Evolutionary conservation across 2,888 invertebrate species (phyloP).

Genomic region (Gandaritis pyraliata): DNA sequence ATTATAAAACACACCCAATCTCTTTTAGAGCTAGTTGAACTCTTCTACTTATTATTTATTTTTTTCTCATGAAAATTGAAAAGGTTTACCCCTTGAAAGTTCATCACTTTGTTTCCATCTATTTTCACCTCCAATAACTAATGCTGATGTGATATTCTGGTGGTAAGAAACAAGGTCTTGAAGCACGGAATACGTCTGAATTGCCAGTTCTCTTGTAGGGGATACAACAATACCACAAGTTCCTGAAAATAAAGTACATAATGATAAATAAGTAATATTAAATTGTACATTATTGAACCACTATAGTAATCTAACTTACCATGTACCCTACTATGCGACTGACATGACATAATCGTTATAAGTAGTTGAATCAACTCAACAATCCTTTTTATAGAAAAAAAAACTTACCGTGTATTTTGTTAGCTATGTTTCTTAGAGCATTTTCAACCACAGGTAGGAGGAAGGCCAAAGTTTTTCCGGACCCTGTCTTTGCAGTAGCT

Average conservation of each 20-base stretch:
- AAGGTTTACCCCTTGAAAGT: slow-evolving; percentile 87
- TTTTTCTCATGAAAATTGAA: too few relatives aligned
- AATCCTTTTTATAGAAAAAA: too few relatives aligned
- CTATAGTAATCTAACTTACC: too few relatives aligned
- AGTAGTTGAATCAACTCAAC: too few relatives aligned
- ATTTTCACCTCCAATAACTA: slow-evolving; percentile 97
- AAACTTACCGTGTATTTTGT: slow-evolving; percentile 47
- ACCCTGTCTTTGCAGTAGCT: slow-evolving; percentile 98
- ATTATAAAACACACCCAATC: too few relatives aligned
- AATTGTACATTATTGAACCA: too few relatives aligned
- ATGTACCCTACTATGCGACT: too few relatives aligned
- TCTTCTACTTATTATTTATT: too few relatives aligned
- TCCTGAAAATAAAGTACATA: slow-evolving; percentile 79
- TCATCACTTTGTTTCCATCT: slow-evolving; percentile 93
- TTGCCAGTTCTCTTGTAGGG: slow-evolving; percentile 97
- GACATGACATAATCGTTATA: too few relatives aligned
- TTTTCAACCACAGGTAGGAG: slow-evolving; percentile 96
- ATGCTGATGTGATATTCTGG: slow-evolving; percentile 91
- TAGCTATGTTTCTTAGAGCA: slow-evolving; percentile 85
- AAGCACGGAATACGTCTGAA: slow-evolving; percentile 97
- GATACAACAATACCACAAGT: slow-evolving; percentile 96
- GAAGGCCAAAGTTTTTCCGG: slow-evolving; percentile 98
- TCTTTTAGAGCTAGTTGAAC: too few relatives aligned
- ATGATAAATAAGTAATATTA: too few relatives aligned
- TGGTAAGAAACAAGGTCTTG: slow-evolving; percentile 93